Evolutionary conservation across 2,888 invertebrate species (phyloP), one percentile per base, ranked within the genome.

Genomic region (Liopterus haemorrhoidalis): DNA sequence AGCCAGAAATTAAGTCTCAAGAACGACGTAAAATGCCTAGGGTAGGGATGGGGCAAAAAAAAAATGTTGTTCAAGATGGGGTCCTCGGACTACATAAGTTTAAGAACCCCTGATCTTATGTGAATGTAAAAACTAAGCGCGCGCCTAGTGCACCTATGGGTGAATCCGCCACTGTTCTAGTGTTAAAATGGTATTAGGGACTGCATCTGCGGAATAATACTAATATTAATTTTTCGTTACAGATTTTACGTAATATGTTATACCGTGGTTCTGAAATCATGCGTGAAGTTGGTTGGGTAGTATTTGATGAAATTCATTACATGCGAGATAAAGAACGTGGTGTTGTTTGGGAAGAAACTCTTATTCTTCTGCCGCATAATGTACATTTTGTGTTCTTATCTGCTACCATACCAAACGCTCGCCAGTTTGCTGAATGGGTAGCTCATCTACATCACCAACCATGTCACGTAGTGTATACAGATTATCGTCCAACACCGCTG

Each of bases 271-370:
- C 95, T 25, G 96, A 99, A 75, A 84, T 99, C 15, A 96, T 96
- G 89, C 78, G 96, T 48, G 99, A 99, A 77, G 96, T 99, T 1
- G 97, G 96, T 37, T 99, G 99, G 99, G 99, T 99, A 1, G 77
- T 99, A 41, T 99, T 99, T 71, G 99, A 99, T 65, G 99, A 99
- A 72, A 99, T 99, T 59, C 99, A 99, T 71, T 99, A 99, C 66
- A 99, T 99, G 99, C 80, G 99, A 59, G 96, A 99, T 65, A 96
- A 96, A 70, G 97, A 99, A 66, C 78, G 99, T 62, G 99, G 99
- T 38, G 97, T 99, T 5, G 97, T 99, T 1, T 99, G 99, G 99
- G 95, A 96, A 74, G 99, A 99, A 72, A 96, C 97, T 0, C 76
- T 99, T 22, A 99, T 99, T 60, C 74, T 99, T 21, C 70, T 99